Base-by-base conservation (phyloP, 2,888 invertebrate genomes). In the Pinctada fucata region DNA sequence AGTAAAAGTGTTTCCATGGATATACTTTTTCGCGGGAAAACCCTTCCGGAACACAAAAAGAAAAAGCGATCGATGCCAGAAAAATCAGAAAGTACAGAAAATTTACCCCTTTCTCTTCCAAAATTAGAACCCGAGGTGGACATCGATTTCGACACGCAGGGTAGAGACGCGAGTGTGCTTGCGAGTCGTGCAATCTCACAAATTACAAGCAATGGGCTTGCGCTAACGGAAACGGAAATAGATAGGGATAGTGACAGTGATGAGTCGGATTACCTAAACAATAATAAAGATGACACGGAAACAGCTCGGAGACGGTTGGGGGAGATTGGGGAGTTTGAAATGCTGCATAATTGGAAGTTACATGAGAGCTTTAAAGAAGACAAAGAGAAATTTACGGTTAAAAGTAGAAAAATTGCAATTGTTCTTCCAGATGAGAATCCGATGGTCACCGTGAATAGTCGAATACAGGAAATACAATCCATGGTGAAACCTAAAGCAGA, bases 321-420 rank as follows among this genome's bases (percentile, higher is more conserved):
- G 69, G 84, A 84, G 74, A 84, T 86, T 1, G 88, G 88, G 3
- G 86, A 86, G 70, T 89, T 87, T 73, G 87, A 88, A 75, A 87
- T 90, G 75, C 88, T 87, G 50, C 89, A 90, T 82, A 87, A 90
- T 80, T 90, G 89, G 89, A 82, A 88, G 69, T 80, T 90, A 76
- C 85, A 87, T 74, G 87, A 87, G 63, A 84, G 84, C 52, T 77
- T 86, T 51, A 85, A 85, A 45, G 85, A 84, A 49, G 84, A 85
- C 63, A 80, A 84, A 47, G 84, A 85, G 67, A 80, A 85, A 64
- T 84, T 88, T 68, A 79, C 81, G 63, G 81, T 72, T 69, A 80
- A 84, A 50, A 86, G 85, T 82, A 84, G 84, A 75, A 84, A 86
- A 80, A 78, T 89, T 75, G 80, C 81, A 80, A 88, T 90, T 83